Base-by-base conservation (phyloP, 2,888 invertebrate species). In the Phyllotreta cruciferae region DNA sequence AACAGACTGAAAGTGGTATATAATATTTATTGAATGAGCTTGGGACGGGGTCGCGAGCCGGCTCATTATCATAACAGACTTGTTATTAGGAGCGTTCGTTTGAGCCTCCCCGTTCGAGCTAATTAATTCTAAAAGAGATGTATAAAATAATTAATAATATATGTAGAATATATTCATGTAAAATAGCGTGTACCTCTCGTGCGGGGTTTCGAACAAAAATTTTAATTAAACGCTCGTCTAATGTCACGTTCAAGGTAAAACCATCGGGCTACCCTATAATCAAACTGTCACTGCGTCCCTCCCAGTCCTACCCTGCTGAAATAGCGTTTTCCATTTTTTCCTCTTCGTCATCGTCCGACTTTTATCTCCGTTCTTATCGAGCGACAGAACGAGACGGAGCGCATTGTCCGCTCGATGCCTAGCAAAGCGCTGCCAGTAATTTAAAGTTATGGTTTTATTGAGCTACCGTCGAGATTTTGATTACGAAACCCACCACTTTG, bases 221-320 rank as follows among this genome's bases (percentile, higher is more conserved):
- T 70, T 71, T 74, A 75, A 75, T 74, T 71, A 71, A 74, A 73
- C 71, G 68, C 69, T 71, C 69, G 70, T 70, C 42, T 74, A 72
- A 68, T 75, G 73, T 72, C 75, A 74, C 74, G 73, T 75, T 75
- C 69, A 71, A 67, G 72, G 64, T 63, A 60, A 66, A 69, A 71
- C 72, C 69, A 72, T 74, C 63, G 44, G 62, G 67, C 75, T 77
- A 74, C 75, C 76, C 80, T 78, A 75, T 80, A 81, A 81, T 81
- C 80, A 81, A 77, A 73, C 80, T 81, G 81, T 81, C 81, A 80
- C 71, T 81, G 77, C 75, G 71, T 80, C 74, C 80, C 81, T 71
- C 81, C 81, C 80, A 79, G 75, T 76, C 76, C 80, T 78, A 79
- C 80, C 79, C 80, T 80, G 81, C 77, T 77, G 78, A 81, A 81